phyloP scores from a whole-genome alignment of 2,113 vertebrate genomes.

The Pica pica region DNA sequence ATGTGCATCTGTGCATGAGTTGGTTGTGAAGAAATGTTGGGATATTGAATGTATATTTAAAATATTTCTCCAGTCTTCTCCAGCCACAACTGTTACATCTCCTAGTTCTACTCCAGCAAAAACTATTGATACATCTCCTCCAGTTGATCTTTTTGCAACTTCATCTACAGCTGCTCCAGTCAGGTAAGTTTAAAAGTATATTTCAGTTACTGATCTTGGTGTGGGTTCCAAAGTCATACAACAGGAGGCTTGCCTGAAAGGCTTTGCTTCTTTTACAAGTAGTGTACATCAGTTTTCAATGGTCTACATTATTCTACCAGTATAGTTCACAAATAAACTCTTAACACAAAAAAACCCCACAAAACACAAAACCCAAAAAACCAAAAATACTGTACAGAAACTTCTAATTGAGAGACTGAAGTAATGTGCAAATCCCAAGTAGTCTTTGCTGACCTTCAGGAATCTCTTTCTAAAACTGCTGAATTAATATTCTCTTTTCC shows the following conservation, averaged over 20 bases:
- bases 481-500: neutral
- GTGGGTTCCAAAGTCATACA: neutral
- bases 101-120: constrained; percentile 91
- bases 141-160: constrained; percentile 88
- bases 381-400: neutral
- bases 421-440: neutral
- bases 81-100: constrained; percentile 84
- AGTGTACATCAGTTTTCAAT: neutral
- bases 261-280: neutral
- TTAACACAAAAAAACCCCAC: neutral
- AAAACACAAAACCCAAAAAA: neutral
- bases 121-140: constrained; percentile 85
- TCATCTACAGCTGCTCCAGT: constrained; percentile 73
- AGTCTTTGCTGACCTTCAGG: neutral
- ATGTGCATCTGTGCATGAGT: neutral
- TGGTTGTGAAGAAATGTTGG: neutral
- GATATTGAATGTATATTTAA: neutral
- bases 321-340: neutral
- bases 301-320: neutral
- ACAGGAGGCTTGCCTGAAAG: neutral
- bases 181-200: constrained; percentile 60
- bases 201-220: neutral
- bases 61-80: constrained; percentile 79
- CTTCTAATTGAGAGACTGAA: neutral
- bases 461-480: neutral